Base-by-base conservation (phyloP, 2,888 invertebrate genomes). In the Escarpia spicata region DNA sequence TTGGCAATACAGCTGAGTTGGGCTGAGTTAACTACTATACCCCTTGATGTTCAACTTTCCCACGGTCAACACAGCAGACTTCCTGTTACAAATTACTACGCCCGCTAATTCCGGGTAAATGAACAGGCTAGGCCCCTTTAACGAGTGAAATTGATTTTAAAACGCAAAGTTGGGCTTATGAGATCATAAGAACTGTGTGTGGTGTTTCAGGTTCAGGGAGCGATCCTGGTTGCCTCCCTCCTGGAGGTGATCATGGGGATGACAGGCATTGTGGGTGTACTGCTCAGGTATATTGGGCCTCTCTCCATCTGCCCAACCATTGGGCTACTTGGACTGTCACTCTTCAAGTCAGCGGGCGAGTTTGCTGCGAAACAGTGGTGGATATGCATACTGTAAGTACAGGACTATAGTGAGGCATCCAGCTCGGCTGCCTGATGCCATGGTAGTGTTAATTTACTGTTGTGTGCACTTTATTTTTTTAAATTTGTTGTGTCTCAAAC, bases 341-440 rank as follows among this genome's bases (percentile, higher is more conserved):
- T 98, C 90, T 98, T 98, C 95, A 97, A 98, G 95, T 98, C 98
- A 96, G 98, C 98, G 0, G 98, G 98, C 0, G 97, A 97, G 0
- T 98, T 98, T n/a, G 98, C 98, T 0, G 97, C 98, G 0, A 97
- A 97, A 95, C 98, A 98, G 94, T 98, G 98, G 98, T 98, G 98
- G 26, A 97, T 98, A 93, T 97, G 98, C 0, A 97, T 97, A 31
- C 97, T 98, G 98, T 98, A 96, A 97, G 97, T 92, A 52, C 12
- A 26, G 45, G 31, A 44, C n/a, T 52, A 10, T 15, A 92, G 19
- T 12, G 60, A 19, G 15, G 60, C 26, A 45, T 45, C 45, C 45
- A 9, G 45, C 45, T 45, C 45, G 8, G 10, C 45, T 45, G 45
- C 10, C 45, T 45, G 8, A 6, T 45, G 45, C 45, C 45, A 45